Conservation (phyloP, 2,797 vertebrate species). For the Danio albolineatus region DNA sequence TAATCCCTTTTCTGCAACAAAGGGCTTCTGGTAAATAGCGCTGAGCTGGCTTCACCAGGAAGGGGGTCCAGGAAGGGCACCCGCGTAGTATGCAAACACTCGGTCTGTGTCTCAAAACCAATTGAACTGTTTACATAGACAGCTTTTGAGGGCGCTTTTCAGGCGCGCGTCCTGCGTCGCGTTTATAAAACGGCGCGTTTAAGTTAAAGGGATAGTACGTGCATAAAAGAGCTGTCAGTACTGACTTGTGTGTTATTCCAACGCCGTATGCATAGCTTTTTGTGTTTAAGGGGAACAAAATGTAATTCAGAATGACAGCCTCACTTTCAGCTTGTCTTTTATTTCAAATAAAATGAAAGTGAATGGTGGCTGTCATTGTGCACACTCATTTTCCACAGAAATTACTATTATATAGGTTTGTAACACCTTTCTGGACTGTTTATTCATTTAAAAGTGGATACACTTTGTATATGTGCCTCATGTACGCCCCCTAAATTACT, state of each 20-base stretch:
- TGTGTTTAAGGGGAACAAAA: neutral
- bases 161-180: neutral
- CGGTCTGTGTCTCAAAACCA: constrained; percentile 6
- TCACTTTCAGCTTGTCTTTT: neutral
- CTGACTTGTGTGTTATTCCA: neutral
- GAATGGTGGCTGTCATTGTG: neutral
- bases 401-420: neutral
- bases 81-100: constrained; percentile 53
- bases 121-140: constrained; percentile 5
- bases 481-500: neutral
- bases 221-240: neutral
- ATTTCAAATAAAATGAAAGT: constrained; percentile 1
- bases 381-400: neutral
- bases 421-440: neutral
- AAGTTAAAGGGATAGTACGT: neutral
- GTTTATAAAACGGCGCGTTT: neutral
- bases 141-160: neutral
- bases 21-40: constrained; percentile 78
- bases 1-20: constrained; percentile 82
- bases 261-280: neutral
- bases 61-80: constrained; percentile 58
- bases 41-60: constrained; percentile 71
- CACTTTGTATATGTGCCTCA: neutral
- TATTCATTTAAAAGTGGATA: neutral
- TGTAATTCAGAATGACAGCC: neutral